Evolutionary conservation across 2,888 invertebrate genomes (phyloP), one percentile per base, ranked within the genome.

Genomic region (Enoplolaimus lenunculus): DNA sequence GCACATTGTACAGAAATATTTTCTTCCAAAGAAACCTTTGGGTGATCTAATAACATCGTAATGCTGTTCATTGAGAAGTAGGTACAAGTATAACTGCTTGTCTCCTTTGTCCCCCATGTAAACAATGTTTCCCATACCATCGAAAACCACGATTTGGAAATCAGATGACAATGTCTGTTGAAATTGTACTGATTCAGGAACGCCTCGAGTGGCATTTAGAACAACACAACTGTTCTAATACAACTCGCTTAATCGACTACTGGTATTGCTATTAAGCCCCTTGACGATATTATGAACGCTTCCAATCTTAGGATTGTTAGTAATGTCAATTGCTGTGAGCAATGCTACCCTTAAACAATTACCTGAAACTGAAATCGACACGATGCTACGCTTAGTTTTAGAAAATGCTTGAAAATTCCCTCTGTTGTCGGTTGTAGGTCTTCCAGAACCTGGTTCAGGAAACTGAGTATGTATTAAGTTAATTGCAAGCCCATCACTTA

Each of bases 111-210:
- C 16, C n/a, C 64, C 64, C 7, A 7, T 13, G 34, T 65, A 71
- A 33, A 72, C 73, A 30, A 29, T 7, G 16, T 62, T n/a, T 16
- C n/a, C 7, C 26, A 30, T 33, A 30, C n/a, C 64, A 13, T 29
- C 28, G 31, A 30, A 7, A 30, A 26, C 16, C 7, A 7, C 31
- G 26, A 26, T 62, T 62, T 62, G 28, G 31, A 30, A 62, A 7
- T 62, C 31, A 7, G 7, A 30, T n/a, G 31, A 62, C 16, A 30
- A 62, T 7, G 28, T 7, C 26, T 62, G 64, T 16, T 30, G 31
- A 16, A 30, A 33, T n/a, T 62, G 7, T 7, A 62, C 31, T 26
- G 28, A 29, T 7, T 7, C 7, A 16, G 31, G 31, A 30, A 29
- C 64, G 31, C 64, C 28, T 62, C 7, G 7, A 7, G 30, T 33